These are phyloP conservation scores for Champsocephalus gunnari DNA, from an alignment of 2,797 vertebrate genomes.

Conservation along the genomic window DNA sequence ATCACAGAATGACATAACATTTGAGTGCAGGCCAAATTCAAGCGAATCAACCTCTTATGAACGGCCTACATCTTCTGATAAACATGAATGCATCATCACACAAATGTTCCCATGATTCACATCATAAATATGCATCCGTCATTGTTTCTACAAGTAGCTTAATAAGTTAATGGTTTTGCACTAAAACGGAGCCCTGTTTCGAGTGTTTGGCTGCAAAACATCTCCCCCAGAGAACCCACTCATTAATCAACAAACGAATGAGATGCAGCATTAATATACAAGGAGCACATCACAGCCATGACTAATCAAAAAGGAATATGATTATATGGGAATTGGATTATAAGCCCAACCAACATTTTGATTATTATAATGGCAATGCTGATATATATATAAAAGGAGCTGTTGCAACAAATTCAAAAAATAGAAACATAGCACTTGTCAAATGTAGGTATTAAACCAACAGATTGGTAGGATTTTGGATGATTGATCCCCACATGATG, in stretches of 20 bases:
- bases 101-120: slow-evolving; percentile 23
- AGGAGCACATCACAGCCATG: slow-evolving; percentile 35
- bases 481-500: background rate
- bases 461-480: background rate
- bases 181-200: slow-evolving; percentile 37
- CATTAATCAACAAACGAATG: slow-evolving; percentile 54
- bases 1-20: background rate
- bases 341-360: background rate
- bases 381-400: background rate
- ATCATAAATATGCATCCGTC: slow-evolving; percentile 42
- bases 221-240: slow-evolving; percentile 27
- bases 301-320: slow-evolving; percentile 34
- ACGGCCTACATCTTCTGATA: background rate
- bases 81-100: slow-evolving; percentile 6
- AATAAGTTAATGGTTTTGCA: slow-evolving; percentile 27
- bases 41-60: slow-evolving; percentile 15
- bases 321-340: slow-evolving; percentile 40
- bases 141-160: slow-evolving; percentile 17
- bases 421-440: background rate
- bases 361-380: background rate
- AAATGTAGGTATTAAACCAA: background rate
- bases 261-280: slow-evolving; percentile 58
- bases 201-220: slow-evolving; percentile 33
- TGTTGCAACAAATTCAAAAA: background rate
- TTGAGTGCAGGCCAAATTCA: background rate